These are phyloP conservation scores for Brachirus orientalis DNA, from an alignment of 2,113 vertebrate genomes.

Conservation along the genomic window DNA sequence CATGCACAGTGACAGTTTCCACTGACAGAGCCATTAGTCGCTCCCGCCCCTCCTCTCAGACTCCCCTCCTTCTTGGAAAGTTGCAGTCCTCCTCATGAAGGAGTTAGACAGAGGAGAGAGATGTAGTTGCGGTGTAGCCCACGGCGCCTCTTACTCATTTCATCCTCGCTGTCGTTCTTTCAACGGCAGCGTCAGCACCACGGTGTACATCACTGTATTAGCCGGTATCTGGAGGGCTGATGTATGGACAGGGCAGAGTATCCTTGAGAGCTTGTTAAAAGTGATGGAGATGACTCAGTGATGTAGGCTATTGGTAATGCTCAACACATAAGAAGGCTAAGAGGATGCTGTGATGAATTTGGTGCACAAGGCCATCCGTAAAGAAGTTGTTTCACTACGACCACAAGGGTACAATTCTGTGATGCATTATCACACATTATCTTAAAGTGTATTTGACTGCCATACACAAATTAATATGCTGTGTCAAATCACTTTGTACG, in stretches of 20 bases:
- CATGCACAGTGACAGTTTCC: constrained; percentile 65
- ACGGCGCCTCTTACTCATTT: constrained; percentile 56
- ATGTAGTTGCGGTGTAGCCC: constrained; percentile 64
- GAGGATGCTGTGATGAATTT: constrained; percentile 51
- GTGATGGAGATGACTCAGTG: constrained; percentile 69
- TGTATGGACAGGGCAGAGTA: constrained; percentile 59
- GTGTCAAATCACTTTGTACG: no score
- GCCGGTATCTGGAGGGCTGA: constrained; percentile 66
- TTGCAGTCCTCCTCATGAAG: constrained; percentile 35
- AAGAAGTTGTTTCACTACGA: background rate
- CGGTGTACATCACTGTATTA: constrained; percentile 54
- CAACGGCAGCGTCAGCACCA: constrained; percentile 38
- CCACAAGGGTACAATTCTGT: no score
- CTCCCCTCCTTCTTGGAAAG: constrained; percentile 45
- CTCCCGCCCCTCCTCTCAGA: background rate
- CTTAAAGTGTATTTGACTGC: no score
- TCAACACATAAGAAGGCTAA: constrained; percentile 37
- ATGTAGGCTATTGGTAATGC: constrained; percentile 45
- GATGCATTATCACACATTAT: no score
- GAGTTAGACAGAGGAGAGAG: constrained; percentile 43
- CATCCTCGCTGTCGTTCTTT: constrained; percentile 46
- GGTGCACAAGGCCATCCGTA: constrained; percentile 7
- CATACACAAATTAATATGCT: no score
- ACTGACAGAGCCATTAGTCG: constrained; percentile 74
- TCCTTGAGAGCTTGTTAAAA: constrained; percentile 81